Percentiles rank a stretch among this genome's conserved stretches.
Evolutionary conservation across 2,888 invertebrate genomes (phyloP).

Genomic region (Chrysina gloriosa): DNA sequence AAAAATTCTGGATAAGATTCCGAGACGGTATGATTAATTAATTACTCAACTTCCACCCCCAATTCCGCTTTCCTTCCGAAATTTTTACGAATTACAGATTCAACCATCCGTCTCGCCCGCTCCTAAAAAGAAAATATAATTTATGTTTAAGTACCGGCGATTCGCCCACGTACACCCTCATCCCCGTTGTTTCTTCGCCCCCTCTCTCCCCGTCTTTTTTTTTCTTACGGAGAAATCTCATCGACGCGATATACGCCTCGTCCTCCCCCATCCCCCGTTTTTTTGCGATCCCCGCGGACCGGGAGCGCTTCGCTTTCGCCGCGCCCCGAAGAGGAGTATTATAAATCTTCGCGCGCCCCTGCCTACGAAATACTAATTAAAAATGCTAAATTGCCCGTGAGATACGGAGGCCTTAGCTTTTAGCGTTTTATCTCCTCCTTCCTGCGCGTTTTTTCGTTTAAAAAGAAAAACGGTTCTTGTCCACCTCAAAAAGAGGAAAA

Average conservation of each 20-base stretch:
- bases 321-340: slow-evolving; percentile 37
- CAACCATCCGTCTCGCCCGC: too few species aligned
- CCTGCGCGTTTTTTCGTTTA: background rate
- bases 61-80: slow-evolving; percentile 58
- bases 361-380: slow-evolving; percentile 60
- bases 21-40: too few species aligned
- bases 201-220: too few species aligned
- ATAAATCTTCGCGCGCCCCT: slow-evolving; percentile 62
- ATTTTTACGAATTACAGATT: too few species aligned
- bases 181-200: too few species aligned
- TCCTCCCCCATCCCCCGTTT: background rate
- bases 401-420: slow-evolving; percentile 56
- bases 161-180: too few species aligned
- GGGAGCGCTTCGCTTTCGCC: background rate
- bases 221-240: slow-evolving; percentile 26
- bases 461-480: too few species aligned
- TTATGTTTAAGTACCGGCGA: too few species aligned
- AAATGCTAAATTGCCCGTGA: slow-evolving; percentile 65
- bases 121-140: too few species aligned
- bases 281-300: slow-evolving; percentile 18
- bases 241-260: slow-evolving; percentile 28
- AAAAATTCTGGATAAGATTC: too few species aligned
- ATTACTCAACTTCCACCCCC: slow-evolving; percentile 55
- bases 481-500: too few species aligned
- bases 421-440: slow-evolving; percentile 37